phyloP scores from a whole-genome alignment of 2,888 invertebrate genomes.

The Drosophila borealis region DNA sequence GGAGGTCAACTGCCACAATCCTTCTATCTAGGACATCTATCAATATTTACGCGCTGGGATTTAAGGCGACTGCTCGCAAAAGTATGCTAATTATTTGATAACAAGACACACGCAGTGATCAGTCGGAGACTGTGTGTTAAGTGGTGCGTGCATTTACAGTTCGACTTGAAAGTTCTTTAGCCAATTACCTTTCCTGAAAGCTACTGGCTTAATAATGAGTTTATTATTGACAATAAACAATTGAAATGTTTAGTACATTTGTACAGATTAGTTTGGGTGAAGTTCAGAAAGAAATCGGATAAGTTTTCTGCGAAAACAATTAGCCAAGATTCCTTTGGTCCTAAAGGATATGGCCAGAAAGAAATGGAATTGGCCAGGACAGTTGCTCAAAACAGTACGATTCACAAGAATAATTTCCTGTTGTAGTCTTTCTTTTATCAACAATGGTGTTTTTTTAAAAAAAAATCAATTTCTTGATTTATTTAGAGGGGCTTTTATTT shows the following conservation, averaged over 20 bases:
- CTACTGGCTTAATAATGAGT: not conserved
- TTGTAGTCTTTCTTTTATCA: no score
- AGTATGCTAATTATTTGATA: constrained; percentile 16
- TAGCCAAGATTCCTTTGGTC: not conserved
- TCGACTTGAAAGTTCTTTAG: not conserved
- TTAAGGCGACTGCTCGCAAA: not conserved
- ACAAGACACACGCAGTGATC: not conserved
- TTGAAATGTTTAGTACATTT: no score
- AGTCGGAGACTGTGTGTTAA: no score
- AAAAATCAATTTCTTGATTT: no score
- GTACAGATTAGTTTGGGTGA: no score
- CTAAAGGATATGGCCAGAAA: not conserved
- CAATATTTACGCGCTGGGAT: not conserved
- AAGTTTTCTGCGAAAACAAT: no score
- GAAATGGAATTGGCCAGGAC: not conserved
- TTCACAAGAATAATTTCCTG: no score
- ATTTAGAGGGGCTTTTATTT: no score
- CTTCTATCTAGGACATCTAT: not conserved
- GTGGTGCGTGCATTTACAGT: not conserved
- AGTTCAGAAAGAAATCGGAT: no score
- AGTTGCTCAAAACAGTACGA: not conserved
- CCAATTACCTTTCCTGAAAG: not conserved
- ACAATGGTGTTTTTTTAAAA: no score
- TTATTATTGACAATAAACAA: no score
- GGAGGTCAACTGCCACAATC: not conserved